Percentiles rank a stretch among this genome's conserved stretches.
phyloP scores from a whole-genome alignment of 2,113 vertebrate genomes.

The Sitta europaea region DNA sequence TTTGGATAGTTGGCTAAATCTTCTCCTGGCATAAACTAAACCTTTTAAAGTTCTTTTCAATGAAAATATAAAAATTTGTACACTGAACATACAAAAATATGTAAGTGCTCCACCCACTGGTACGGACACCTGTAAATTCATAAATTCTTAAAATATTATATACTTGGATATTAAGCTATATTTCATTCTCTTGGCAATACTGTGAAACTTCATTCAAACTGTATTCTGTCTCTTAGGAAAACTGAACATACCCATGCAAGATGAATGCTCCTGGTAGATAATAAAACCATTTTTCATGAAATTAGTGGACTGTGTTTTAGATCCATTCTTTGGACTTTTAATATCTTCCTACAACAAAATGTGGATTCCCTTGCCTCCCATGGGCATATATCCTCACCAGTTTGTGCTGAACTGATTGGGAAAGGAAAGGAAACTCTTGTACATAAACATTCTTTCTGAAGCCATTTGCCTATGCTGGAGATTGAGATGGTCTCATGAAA shows the following conservation, averaged over 20 bases:
- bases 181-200: background rate
- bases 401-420: background rate
- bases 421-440: background rate
- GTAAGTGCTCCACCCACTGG: accelerated
- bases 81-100: background rate
- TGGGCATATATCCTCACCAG: background rate
- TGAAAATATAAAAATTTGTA: background rate
- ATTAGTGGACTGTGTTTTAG: background rate
- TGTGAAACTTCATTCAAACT: background rate
- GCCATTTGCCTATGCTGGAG: background rate
- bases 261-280: background rate
- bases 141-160: background rate
- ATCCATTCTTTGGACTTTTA: background rate
- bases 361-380: background rate
- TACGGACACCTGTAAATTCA: background rate
- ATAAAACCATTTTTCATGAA: background rate
- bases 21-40: background rate
- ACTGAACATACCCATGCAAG: background rate
- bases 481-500: background rate
- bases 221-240: background rate
- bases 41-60: background rate
- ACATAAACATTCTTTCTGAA: background rate
- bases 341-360: background rate
- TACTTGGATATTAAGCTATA: background rate
- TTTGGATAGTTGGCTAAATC: background rate